Percentiles rank a stretch among this genome's conserved stretches.
These are phyloP conservation scores for Argyresthia goedartella DNA, from an alignment of 2,888 invertebrate genomes.

Conservation along the genomic window DNA sequence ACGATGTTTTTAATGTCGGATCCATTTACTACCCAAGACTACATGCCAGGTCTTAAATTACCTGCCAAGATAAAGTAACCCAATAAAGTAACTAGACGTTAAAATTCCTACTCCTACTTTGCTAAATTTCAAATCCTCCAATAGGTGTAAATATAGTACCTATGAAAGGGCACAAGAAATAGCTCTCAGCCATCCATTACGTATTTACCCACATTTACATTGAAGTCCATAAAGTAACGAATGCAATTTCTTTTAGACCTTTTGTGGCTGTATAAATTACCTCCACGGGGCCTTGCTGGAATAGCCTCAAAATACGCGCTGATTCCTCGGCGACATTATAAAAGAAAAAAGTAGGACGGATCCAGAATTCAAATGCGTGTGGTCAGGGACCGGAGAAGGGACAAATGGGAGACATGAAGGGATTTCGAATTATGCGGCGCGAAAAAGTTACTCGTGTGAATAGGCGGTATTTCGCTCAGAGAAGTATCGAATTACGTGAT, in stretches of 20 bases:
- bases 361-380: constrained; percentile 20
- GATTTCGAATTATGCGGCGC: constrained; percentile 1
- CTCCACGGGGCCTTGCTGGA: not conserved
- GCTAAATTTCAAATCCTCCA: not conserved
- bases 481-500: constrained; percentile 4
- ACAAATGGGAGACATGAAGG: constrained; percentile 3
- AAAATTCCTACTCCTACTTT: too few species aligned
- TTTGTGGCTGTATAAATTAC: not conserved
- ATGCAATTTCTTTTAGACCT: not conserved
- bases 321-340: not conserved
- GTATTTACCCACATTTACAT: not conserved
- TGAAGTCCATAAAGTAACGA: not conserved
- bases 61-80: not conserved
- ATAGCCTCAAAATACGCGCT: constrained; percentile 5
- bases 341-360: constrained; percentile 15
- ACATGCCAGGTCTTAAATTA: not conserved
- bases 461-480: constrained; percentile 7
- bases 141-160: not conserved
- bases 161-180: too few species aligned
- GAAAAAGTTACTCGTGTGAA: constrained; percentile 8
- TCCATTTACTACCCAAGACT: not conserved
- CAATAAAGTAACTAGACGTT: not conserved
- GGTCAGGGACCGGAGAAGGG: constrained; percentile 4
- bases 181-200: not conserved
- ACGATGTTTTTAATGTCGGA: constrained; percentile 8